Evolutionary conservation across 2,797 vertebrate species (phyloP).

Genomic region (Phrynocephalus vlangalii): DNA sequence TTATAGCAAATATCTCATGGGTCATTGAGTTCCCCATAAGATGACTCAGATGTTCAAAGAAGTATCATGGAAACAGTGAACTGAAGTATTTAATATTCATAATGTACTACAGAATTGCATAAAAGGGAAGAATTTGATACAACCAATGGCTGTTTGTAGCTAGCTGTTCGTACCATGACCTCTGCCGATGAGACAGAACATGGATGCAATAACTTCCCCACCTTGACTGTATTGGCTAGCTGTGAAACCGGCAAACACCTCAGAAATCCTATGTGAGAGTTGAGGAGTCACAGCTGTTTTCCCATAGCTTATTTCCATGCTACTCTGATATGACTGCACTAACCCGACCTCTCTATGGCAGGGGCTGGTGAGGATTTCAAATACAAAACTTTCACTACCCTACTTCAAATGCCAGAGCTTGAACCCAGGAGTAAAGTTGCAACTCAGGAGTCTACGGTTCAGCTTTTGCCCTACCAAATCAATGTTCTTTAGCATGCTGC

Average conservation of each 20-base stretch:
- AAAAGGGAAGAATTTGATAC: background rate
- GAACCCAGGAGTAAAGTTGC: background rate
- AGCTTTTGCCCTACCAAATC: background rate
- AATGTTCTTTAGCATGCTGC: background rate
- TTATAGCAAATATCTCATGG: background rate
- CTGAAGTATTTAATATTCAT: background rate
- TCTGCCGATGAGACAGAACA: background rate
- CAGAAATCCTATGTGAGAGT: too few species aligned
- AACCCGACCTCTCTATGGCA: background rate
- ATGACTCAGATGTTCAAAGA: constrained; percentile 21
- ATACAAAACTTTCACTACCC: background rate
- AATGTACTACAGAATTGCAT: background rate
- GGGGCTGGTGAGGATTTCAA: background rate
- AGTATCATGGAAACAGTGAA: background rate
- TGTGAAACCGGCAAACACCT: background rate
- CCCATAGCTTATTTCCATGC: background rate
- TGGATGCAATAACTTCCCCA: background rate
- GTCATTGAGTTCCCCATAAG: constrained; percentile 16
- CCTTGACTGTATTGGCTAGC: background rate
- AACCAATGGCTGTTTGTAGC: background rate
- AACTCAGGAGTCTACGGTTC: background rate
- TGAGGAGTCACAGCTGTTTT: background rate
- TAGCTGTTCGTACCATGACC: background rate
- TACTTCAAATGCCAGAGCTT: background rate
- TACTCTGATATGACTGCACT: background rate